A percentile compares a stretch with the other conserved stretches of the same genome.
Evolutionary conservation across 1,140 invertebrate species (phyloP).

Genomic region (Danaus melanippus): DNA sequence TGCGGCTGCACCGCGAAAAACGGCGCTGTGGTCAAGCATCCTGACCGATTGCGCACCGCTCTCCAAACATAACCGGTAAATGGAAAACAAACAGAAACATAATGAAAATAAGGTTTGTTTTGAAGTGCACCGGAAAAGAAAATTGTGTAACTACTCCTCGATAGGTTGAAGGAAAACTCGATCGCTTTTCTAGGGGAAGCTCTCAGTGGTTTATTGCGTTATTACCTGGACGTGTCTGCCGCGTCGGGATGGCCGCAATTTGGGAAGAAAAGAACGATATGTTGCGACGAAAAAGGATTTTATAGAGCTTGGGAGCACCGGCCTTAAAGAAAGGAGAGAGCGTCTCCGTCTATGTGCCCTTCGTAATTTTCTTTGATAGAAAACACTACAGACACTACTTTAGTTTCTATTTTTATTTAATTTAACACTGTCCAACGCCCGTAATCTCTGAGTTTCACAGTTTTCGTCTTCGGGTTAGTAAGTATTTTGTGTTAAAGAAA

Average conservation of each 20-base stretch:
- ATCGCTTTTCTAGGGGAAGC: conserved; percentile 66
- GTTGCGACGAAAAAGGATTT: conserved; percentile 61
- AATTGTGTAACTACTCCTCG: conserved; percentile 55
- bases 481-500: no score
- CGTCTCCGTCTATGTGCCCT: conserved; percentile 29
- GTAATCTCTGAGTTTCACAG: conserved; percentile 29
- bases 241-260: conserved; percentile 64
- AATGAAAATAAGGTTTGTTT: conserved; percentile 48
- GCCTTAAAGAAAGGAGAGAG: conserved; percentile 42
- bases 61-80: conserved; percentile 17
- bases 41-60: conserved; percentile 46
- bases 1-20: conserved; percentile 56
- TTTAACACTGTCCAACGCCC: conserved; percentile 35
- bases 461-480: conserved; percentile 10
- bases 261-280: conserved; percentile 64
- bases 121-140: conserved; percentile 31
- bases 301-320: conserved; percentile 43
- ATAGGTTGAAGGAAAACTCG: conserved; percentile 66
- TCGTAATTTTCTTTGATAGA: conserved; percentile 64
- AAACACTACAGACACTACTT: conserved; percentile 49
- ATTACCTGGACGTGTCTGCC: conserved; percentile 69
- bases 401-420: conserved; percentile 58
- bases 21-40: conserved; percentile 48
- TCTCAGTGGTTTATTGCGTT: conserved; percentile 71
- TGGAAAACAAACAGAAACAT: conserved; percentile 39